phyloP scores from a whole-genome alignment of 2,888 invertebrate genomes.

The Litoditis marina region DNA sequence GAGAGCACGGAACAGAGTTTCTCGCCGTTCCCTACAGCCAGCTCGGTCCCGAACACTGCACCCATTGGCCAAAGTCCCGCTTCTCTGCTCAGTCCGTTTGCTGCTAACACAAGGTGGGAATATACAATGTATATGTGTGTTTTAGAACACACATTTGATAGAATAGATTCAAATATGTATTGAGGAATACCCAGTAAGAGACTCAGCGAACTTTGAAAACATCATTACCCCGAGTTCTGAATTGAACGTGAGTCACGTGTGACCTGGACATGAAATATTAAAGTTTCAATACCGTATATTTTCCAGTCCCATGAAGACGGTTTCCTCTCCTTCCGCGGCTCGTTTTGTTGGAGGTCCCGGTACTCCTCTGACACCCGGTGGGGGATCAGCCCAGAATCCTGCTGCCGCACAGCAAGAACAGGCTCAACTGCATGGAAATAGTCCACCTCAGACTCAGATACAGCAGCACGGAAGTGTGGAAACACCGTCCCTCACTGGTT shows the following conservation, averaged over 20 bases:
- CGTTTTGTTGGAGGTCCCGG: background rate
- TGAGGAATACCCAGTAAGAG: background rate
- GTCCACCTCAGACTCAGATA: conserved; percentile 1
- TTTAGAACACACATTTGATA: background rate
- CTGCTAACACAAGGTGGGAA: conserved; percentile 7
- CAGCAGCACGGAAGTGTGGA: conserved; percentile 17
- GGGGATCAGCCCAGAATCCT: background rate
- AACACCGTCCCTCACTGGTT: conserved; percentile 5
- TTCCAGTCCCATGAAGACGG: conserved; percentile 15
- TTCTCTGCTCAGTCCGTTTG: conserved; percentile 14
- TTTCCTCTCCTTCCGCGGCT: conserved; percentile 5
- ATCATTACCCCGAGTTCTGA: too few species aligned
- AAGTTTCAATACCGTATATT: background rate
- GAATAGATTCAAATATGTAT: background rate
- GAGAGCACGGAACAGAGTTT: too few species aligned
- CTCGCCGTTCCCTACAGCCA: background rate
- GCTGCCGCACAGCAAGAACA: background rate
- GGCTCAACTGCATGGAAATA: background rate
- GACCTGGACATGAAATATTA: too few species aligned
- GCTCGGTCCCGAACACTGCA: conserved; percentile 9
- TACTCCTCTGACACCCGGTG: conserved; percentile 7
- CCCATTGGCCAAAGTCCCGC: conserved; percentile 8
- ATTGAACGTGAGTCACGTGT: too few species aligned
- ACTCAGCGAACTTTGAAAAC: too few species aligned
- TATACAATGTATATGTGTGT: too few species aligned